These are phyloP conservation scores for Brachionus koreanus DNA, from an alignment of 1,140 invertebrate genomes.

Conservation along the genomic window DNA sequence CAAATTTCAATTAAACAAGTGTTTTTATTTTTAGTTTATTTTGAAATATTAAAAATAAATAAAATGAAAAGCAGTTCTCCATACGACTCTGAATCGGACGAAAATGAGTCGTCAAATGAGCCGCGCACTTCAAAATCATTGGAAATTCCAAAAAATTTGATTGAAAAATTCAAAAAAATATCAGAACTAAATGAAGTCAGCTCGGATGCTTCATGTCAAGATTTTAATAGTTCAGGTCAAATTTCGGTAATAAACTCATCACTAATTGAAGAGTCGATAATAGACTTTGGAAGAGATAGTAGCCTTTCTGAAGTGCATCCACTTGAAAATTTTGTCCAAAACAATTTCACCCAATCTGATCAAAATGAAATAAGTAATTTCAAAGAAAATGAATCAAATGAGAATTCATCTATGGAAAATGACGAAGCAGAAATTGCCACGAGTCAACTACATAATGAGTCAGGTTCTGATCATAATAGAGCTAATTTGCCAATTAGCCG, in stretches of 20 bases:
- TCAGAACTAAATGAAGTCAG: neutral
- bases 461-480: neutral
- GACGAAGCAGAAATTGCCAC: neutral
- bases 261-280: neutral
- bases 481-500: neutral
- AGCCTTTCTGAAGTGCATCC: neutral
- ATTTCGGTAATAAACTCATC: neutral
- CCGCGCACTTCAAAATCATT: neutral
- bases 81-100: neutral
- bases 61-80: constrained; percentile 3
- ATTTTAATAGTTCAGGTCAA: neutral
- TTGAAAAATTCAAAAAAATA: neutral
- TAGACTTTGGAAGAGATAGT: neutral
- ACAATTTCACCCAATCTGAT: neutral
- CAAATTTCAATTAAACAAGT: constrained; percentile 11
- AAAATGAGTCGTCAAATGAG: neutral
- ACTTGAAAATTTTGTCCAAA: neutral
- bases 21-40: neutral
- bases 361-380: neutral
- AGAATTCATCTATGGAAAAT: neutral
- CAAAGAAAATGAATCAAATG: neutral
- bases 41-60: neutral
- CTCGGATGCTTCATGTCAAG: neutral
- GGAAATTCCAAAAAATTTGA: neutral
- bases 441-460: neutral